Conservation (phyloP, 2,888 invertebrate genomes). For the Mechanitis mazaeus region DNA sequence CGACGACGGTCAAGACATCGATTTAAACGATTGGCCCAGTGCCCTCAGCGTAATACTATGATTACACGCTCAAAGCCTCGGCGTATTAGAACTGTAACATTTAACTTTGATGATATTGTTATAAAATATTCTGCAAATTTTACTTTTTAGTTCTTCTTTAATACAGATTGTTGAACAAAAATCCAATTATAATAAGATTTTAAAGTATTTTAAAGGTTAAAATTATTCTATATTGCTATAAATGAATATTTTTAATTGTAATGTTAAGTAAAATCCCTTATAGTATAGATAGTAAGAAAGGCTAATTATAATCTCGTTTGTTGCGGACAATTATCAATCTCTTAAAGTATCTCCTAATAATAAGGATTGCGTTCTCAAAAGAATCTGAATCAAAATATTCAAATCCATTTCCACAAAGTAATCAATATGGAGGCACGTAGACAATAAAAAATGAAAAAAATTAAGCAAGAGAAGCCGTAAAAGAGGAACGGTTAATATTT, state of each 20-base stretch:
- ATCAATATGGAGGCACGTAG: constrained; percentile 4
- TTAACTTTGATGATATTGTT: neutral
- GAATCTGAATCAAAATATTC: neutral
- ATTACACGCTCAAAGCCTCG: neutral
- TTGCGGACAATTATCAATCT: too few relatives aligned
- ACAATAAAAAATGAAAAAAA: constrained; percentile 15
- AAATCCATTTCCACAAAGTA: constrained; percentile 1
- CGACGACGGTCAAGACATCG: constrained; percentile 31
- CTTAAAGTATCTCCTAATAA: too few relatives aligned
- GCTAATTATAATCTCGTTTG: too few relatives aligned
- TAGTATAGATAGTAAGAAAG: too few relatives aligned
- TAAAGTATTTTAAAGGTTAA: too few relatives aligned
- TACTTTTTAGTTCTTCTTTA: too few relatives aligned
- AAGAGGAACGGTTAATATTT: constrained; percentile 16
- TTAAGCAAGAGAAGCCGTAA: constrained; percentile 13
- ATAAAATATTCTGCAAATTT: neutral
- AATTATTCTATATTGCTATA: too few relatives aligned
- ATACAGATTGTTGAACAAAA: too few relatives aligned
- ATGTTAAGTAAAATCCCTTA: too few relatives aligned
- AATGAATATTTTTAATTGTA: too few relatives aligned
- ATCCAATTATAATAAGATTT: too few relatives aligned
- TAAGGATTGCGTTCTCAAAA: too few relatives aligned
- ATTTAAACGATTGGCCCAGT: constrained; percentile 22
- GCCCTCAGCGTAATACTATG: constrained; percentile 20
- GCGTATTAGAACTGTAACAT: neutral